Base-by-base conservation (phyloP, 1,140 invertebrate genomes). In the Ceratina japonica region DNA sequence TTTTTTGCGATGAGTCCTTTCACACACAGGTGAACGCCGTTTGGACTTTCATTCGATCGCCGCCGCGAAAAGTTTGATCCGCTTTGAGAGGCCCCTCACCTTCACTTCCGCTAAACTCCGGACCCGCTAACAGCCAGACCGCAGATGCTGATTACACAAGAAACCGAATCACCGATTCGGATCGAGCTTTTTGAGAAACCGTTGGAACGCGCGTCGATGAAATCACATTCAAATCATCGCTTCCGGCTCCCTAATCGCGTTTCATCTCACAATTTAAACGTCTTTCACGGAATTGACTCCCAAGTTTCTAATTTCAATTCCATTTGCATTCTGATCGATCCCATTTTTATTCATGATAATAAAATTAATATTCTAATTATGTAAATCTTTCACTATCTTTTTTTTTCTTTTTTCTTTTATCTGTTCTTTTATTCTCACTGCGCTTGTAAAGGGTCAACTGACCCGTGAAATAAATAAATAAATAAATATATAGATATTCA, bases 41-140 rank as follows among this genome's bases (percentile, higher is more conserved):
- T 76, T 70, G 12, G 68, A 86, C 84, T 86, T 86, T 86, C 84
- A 85, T 86, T 79, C 18, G 51, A n/a, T 69, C 27, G 52, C 20
- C 31, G 64, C n/a, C 74, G 52, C 74, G 54, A 85, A 86, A 84
- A 86, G 73, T 80, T 74, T 69, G 31, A 82, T 82, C 80, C 64
- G 68, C 58, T n/a, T n/a, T 82, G 70, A 75, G 62, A 51, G n/a
- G 63, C 49, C 24, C n/a, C 65, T 61, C n/a, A 62, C 81, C 56
- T 81, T 80, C 84, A 75, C 82, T 87, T 88, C 85, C 86, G 76
- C 72, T 73, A 54, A 77, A 59, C 37, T 37, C 58, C 63, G 86
- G 80, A 85, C 79, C 80, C 18, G 37, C n/a, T 44, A 44, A 44
- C 5, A 44, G 27, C 64, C 56, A 22, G 22, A 66, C 71, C 44